Evolutionary conservation across 2,888 invertebrate species (phyloP).

Genomic region (Temnothorax unifasciatus): DNA sequence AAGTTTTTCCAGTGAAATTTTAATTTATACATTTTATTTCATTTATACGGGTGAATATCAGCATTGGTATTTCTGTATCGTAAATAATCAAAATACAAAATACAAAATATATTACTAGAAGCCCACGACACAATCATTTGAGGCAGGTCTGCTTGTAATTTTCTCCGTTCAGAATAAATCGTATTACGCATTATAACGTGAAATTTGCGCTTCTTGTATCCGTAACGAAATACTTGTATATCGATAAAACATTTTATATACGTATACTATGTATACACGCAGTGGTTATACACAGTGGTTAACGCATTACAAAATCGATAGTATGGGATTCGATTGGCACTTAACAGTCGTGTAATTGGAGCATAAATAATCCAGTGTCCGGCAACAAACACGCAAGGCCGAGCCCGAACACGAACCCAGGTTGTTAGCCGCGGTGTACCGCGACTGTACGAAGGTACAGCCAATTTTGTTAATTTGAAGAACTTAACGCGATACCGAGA

Average conservation of each 20-base stretch:
- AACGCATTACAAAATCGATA: constrained; percentile 49
- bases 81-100: not conserved
- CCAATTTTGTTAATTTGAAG: constrained; percentile 56
- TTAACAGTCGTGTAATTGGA: constrained; percentile 57
- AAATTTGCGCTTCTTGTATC: not conserved
- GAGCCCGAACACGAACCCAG: constrained; percentile 43
- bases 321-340: constrained; percentile 51
- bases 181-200: not conserved
- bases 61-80: not conserved
- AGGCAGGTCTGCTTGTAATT: not conserved
- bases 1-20: constrained; percentile 45
- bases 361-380: constrained; percentile 55
- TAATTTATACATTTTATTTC: constrained; percentile 36
- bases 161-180: not conserved
- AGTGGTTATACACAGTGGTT: constrained; percentile 19
- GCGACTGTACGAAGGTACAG: constrained; percentile 32
- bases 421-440: constrained; percentile 46
- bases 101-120: constrained; percentile 4
- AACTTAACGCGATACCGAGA: constrained; percentile 49
- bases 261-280: not conserved
- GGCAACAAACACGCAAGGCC: constrained; percentile 56
- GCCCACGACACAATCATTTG: not conserved
- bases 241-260: constrained; percentile 1
- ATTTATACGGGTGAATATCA: not conserved
- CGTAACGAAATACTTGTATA: not conserved